These are phyloP conservation scores for Zygothrica quintamaculata DNA, from an alignment of 2,888 invertebrate species.

Conservation along the genomic window DNA sequence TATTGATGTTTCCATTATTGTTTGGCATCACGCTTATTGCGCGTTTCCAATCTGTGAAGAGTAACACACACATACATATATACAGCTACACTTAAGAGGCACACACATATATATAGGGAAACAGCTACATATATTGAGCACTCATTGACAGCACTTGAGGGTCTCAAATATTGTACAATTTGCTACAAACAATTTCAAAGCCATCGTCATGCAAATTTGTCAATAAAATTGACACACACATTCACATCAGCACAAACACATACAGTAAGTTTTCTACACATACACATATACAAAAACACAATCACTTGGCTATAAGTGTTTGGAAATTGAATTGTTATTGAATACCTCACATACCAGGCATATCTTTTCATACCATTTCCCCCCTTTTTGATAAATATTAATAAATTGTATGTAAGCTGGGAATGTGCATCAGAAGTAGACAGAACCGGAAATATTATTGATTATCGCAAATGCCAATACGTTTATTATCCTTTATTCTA, in stretches of 20 bases:
- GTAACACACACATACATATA: background rate
- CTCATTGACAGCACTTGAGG: conserved; percentile 51
- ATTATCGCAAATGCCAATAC: conserved; percentile 63
- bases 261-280: background rate
- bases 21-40: conserved; percentile 22
- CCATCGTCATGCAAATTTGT: conserved; percentile 62
- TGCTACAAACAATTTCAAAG: conserved; percentile 45
- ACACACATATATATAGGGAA: background rate
- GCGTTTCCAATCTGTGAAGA: conserved; percentile 1
- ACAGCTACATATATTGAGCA: conserved; percentile 5
- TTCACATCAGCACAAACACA: conserved; percentile 7
- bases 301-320: conserved; percentile 23
- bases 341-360: conserved; percentile 33
- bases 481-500: conserved; percentile 38
- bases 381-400: background rate
- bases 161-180: conserved; percentile 37
- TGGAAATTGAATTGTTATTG: conserved; percentile 28
- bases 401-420: too few relatives aligned
- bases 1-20: conserved; percentile 4
- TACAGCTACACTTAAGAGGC: background rate
- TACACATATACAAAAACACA: conserved; percentile 12
- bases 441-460: conserved; percentile 66
- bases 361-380: conserved; percentile 17
- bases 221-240: conserved; percentile 56
- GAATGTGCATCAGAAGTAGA: too few relatives aligned